Evolutionary conservation across 2,888 invertebrate species (phyloP).

Genomic region (Pinctada fucata): DNA sequence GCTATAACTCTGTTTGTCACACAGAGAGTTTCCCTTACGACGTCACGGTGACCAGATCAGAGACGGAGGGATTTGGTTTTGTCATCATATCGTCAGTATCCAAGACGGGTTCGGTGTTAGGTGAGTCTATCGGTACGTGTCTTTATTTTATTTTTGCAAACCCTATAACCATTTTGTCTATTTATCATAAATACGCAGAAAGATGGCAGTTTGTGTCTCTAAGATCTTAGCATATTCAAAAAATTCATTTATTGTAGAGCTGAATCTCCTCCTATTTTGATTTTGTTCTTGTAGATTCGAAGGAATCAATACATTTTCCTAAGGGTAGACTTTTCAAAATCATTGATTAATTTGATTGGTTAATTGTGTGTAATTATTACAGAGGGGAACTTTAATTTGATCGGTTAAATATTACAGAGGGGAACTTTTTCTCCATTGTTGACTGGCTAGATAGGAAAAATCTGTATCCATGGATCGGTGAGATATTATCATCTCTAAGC

Average conservation of each 20-base stretch:
- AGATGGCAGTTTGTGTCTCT: no score
- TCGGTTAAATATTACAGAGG: constrained; percentile 48
- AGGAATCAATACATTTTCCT: no score
- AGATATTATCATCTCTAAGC: constrained; percentile 40
- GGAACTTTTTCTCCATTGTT: constrained; percentile 43
- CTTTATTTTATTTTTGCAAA: constrained; percentile 42
- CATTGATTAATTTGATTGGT: no score
- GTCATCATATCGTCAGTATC: constrained; percentile 90
- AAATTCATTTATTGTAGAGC: no score
- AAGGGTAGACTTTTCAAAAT: no score
- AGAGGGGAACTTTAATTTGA: no score
- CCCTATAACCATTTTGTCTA: no score
- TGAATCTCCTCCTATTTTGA: no score
- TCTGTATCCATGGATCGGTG: constrained; percentile 70
- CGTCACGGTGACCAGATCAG: constrained; percentile 91
- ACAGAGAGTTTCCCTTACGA: constrained; percentile 85
- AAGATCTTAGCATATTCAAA: no score
- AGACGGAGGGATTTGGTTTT: constrained; percentile 98
- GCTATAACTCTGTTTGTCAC: constrained; percentile 16
- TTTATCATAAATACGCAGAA: no score
- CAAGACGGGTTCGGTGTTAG: constrained; percentile 74
- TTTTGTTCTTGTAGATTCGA: no score
- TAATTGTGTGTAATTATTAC: no score
- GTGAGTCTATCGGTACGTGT: constrained; percentile 74
- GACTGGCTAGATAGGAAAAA: constrained; percentile 61